Evolutionary conservation across 2,797 vertebrate species (phyloP).

Genomic region (Oreochromis mossambicus): DNA sequence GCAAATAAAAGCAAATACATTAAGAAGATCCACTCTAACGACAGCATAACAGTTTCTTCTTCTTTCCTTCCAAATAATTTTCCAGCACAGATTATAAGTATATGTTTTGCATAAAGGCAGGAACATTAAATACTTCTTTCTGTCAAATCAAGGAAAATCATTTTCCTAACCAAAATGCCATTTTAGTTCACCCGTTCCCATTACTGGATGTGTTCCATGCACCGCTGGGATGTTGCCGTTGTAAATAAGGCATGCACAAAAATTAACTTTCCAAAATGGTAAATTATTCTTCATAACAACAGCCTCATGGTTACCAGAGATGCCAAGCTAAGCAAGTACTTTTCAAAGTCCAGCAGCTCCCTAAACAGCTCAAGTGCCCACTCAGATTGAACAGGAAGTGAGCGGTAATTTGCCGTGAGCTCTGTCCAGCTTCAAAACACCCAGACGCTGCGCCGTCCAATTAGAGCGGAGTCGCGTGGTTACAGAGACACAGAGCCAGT

Average conservation of each 20-base stretch:
- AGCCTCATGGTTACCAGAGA: slow-evolving; percentile 58
- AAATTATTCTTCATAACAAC: slow-evolving; percentile 68
- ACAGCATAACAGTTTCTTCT: not conserved
- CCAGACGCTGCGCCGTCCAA: slow-evolving; percentile 72
- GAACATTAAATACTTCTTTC: not conserved
- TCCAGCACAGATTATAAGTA: not conserved
- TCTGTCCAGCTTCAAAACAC: slow-evolving; percentile 73
- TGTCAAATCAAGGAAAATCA: not conserved
- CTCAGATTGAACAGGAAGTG: slow-evolving; percentile 73
- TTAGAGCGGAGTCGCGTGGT: slow-evolving; percentile 63
- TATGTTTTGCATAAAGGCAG: not conserved
- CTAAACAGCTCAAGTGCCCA: slow-evolving; percentile 58
- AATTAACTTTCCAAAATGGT: slow-evolving; percentile 44
- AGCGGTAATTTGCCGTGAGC: slow-evolving; percentile 73
- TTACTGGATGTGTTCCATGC: slow-evolving; percentile 13
- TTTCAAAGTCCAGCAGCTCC: slow-evolving; percentile 73
- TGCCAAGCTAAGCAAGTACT: slow-evolving; percentile 74
- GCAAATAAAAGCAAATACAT: not conserved
- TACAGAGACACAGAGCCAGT: slow-evolving; percentile 42
- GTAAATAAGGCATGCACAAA: slow-evolving; percentile 55
- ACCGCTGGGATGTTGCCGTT: slow-evolving; percentile 29
- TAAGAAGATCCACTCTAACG: not conserved
- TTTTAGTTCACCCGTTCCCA: slow-evolving; percentile 21
- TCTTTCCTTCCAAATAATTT: not conserved
- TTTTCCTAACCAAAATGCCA: slow-evolving; percentile 12